Evolutionary conservation across 2,888 invertebrate genomes (phyloP), one percentile per base, ranked within the genome.

Genomic region (Baronia brevicornis): DNA sequence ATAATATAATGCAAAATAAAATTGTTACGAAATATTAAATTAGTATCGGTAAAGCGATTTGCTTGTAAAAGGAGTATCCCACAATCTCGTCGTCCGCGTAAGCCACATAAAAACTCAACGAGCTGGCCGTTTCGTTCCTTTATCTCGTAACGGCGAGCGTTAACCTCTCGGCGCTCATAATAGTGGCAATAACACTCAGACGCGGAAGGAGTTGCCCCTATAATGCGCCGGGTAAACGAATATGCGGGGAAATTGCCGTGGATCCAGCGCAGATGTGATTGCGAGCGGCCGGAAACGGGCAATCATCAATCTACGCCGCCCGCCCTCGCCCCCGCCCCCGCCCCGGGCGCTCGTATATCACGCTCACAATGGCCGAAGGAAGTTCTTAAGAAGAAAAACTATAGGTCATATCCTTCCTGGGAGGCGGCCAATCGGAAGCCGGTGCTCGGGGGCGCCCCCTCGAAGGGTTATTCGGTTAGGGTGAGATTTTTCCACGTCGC

Each of bases 301-400:
- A 72, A 75, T 75, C 82, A 80, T 84, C 74, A 79, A 82, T 84
- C 82, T 75, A 59, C 65, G 63, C 67, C 45, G 39, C 43, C 44
- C 39, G 26, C 35, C 41, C 34, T 39, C 40, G 28, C n/a, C n/a
- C n/a, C n/a, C n/a, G n/a, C 30, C 33, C 38, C 36, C 32, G 30
- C 25, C 53, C 60, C 55, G 56, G 54, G 46, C 59, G 56, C 35
- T 63, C 69, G 71, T 82, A 82, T 79, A 82, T 82, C 82, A 82
- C 75, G 75, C 72, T 66, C 64, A 84, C 82, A 84, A 82, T 82
- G 72, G 69, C 66, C 74, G 70, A 48, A 70, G 82, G 84, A 82
- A 82, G 80, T 80, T 78, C 84, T 82, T 82, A 80, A 80, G 82
- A 80, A 84, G 82, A 84, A 80, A 84, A 84, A 84, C 84, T 84